phyloP scores from a whole-genome alignment of 2,888 invertebrate genomes.

The Selenia dentaria region DNA sequence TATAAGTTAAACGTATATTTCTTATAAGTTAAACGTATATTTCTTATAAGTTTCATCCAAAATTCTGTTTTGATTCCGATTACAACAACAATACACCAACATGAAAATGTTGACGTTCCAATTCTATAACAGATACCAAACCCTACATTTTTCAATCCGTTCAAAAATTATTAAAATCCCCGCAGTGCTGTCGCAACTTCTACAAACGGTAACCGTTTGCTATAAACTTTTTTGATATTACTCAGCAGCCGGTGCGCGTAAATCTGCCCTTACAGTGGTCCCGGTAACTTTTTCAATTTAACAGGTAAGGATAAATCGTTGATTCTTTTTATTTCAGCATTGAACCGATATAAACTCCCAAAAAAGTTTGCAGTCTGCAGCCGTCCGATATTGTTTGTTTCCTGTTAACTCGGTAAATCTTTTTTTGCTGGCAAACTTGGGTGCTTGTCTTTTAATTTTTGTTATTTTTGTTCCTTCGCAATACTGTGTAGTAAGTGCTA shows the following conservation, averaged over 20 bases:
- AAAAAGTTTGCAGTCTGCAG: constrained; percentile 60
- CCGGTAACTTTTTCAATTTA: constrained; percentile 83
- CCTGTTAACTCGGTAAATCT: constrained; percentile 65
- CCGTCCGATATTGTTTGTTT: constrained; percentile 64
- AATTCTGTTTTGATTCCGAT: too few species aligned
- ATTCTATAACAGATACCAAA: constrained; percentile 27
- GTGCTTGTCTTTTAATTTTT: constrained; percentile 24
- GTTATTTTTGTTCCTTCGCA: constrained; percentile 16
- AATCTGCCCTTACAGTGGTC: constrained; percentile 80
- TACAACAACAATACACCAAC: too few species aligned
- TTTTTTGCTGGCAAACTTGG: constrained; percentile 47
- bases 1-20: too few species aligned
- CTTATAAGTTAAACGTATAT: too few species aligned
- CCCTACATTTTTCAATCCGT: constrained; percentile 56
- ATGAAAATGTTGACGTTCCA: too few species aligned
- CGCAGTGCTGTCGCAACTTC: constrained; percentile 45
- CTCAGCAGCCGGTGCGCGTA: constrained; percentile 78
- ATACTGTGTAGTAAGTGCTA: background rate
- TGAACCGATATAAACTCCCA: constrained; percentile 78
- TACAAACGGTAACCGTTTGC: constrained; percentile 59
- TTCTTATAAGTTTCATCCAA: too few species aligned
- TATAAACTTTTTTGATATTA: constrained; percentile 82
- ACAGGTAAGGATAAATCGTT: constrained; percentile 84
- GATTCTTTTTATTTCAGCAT: constrained; percentile 83
- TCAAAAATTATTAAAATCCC: constrained; percentile 69